A percentile compares a stretch with the other conserved stretches of the same genome.
These are phyloP conservation scores for Eupleurogrammus muticus DNA, from an alignment of 2,797 vertebrate genomes.

Conservation along the genomic window DNA sequence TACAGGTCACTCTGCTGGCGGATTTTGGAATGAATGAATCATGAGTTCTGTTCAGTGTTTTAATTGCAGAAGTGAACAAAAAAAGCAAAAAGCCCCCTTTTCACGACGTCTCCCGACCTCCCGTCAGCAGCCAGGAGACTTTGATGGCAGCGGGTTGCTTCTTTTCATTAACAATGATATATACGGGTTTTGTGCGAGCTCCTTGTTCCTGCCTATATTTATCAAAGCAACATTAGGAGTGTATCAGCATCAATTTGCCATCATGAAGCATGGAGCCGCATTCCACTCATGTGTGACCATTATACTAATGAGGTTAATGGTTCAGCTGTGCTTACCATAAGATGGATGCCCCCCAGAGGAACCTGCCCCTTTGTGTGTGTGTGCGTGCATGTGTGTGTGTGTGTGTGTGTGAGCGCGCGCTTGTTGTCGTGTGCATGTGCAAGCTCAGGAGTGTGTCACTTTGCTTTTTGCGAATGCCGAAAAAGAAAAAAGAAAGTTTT, in stretches of 20 bases:
- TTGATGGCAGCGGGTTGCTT: slow-evolving; percentile 61
- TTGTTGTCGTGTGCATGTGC: slow-evolving; percentile 39
- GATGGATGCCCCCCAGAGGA: slow-evolving; percentile 83
- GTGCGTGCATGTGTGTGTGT: slow-evolving; percentile 29
- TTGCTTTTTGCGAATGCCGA: slow-evolving; percentile 23
- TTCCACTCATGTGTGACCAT: slow-evolving; percentile 85
- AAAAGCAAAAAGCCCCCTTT: slow-evolving; percentile 5
- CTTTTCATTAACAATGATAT: slow-evolving; percentile 77
- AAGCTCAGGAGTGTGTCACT: slow-evolving; percentile 38
- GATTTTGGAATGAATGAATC: slow-evolving; percentile 9
- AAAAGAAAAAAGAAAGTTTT: slow-evolving; percentile 32
- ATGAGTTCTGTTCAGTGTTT: slow-evolving; percentile 4
- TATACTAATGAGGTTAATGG: slow-evolving; percentile 86
- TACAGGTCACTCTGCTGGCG: slow-evolving; percentile 29
- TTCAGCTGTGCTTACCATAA: slow-evolving; percentile 86
- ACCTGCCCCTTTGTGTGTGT: slow-evolving; percentile 69
- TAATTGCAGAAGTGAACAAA: neutral
- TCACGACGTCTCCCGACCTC: too few relatives aligned
- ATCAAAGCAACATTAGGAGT: slow-evolving; percentile 83
- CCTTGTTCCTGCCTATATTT: slow-evolving; percentile 76
- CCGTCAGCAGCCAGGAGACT: slow-evolving; percentile 48
- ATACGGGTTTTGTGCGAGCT: slow-evolving; percentile 68
- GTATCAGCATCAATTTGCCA: slow-evolving; percentile 85
- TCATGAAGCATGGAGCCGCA: slow-evolving; percentile 81
- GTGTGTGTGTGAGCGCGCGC: slow-evolving; percentile 5